Percentiles rank a stretch among this genome's conserved stretches.
Evolutionary conservation across 2,113 vertebrate genomes (phyloP).

Genomic region (Mus musculus): GRCm39 chr3:80270501-80271000

Average conservation of each 20-base stretch:
- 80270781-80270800: background rate
- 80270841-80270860: background rate
- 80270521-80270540: background rate
- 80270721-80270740: background rate
- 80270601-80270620: background rate
- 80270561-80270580: background rate
- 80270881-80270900: background rate
- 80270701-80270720: background rate
- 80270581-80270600: background rate
- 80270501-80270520: background rate
- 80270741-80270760: background rate
- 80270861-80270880: background rate
- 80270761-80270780: background rate
- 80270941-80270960: background rate
- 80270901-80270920: background rate
- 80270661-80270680: background rate
- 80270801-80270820: background rate
- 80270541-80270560: background rate
- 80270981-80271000: background rate
- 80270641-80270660: background rate
- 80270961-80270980: no score
- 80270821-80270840: background rate
- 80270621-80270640: background rate
- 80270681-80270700: background rate
- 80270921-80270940: background rate